These are phyloP conservation scores for Oncopeltus fasciatus DNA, from an alignment of 1,140 invertebrate genomes.

Conservation along the genomic window DNA sequence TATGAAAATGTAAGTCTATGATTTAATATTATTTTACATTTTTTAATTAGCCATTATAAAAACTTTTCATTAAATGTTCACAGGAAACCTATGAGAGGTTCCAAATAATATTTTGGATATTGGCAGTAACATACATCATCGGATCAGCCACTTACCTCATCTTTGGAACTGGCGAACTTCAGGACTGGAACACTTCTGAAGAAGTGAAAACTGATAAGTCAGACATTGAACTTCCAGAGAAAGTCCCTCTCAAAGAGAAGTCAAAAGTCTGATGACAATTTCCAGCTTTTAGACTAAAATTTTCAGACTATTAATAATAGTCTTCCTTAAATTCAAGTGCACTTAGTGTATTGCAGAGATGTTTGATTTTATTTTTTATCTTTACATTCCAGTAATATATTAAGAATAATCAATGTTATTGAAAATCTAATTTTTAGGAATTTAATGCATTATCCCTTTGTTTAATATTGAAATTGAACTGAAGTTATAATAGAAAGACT, in stretches of 20 bases:
- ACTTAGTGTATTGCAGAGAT: no score
- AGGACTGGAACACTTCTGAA: slow-evolving; percentile 43
- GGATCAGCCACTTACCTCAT: slow-evolving; percentile 52
- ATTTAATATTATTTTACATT: not conserved
- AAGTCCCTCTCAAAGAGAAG: slow-evolving; percentile 8
- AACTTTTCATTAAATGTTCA: slow-evolving; percentile 23
- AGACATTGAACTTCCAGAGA: slow-evolving; percentile 14
- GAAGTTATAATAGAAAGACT: no score
- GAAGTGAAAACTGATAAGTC: not conserved
- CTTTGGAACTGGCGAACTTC: slow-evolving; percentile 54
- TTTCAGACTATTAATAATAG: no score
- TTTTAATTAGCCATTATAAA: not conserved
- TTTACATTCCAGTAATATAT: no score
- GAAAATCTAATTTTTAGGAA: no score
- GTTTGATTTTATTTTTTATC: no score
- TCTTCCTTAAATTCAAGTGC: no score
- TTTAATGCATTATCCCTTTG: no score
- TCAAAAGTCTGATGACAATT: not conserved
- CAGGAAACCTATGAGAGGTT: slow-evolving; percentile 63
- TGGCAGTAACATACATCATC: slow-evolving; percentile 51
- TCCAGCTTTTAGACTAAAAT: no score
- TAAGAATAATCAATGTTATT: no score
- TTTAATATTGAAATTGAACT: no score
- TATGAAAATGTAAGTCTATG: slow-evolving; percentile 45
- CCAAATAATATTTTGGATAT: slow-evolving; percentile 72